Base-by-base conservation (phyloP, 2,797 vertebrate species). In the Ficedula albicollis region DNA sequence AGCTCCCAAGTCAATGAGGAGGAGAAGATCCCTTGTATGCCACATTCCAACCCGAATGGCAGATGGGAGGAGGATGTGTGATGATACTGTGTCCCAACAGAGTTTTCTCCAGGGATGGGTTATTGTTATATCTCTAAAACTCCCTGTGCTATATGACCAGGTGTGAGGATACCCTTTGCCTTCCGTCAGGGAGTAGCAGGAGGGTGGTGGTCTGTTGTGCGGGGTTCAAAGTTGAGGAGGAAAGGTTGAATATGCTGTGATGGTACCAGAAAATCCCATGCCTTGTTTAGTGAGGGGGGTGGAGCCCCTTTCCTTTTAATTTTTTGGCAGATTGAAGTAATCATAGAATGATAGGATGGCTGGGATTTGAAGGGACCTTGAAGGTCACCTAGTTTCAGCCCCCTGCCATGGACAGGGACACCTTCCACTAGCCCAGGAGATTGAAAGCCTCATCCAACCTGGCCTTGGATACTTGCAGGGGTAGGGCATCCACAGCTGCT, bases 181-280 rank as follows among this genome's bases (percentile, higher is more conserved):
- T 84, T 82, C 54, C 15, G 11, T 21, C 46, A 54, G 26, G 10
- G 12, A 52, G 32, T 5, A 49, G 9, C 4, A 12, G 0, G 2
- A 79, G 78, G 29, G 9, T 69, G 13, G 5, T 48, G 3, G 6
- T 9, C 25, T 58, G 29, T 29, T 26, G 6, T 0, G 0, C 26
- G 62, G 4, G 3, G 2, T 23, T 81, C 44, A 60, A 52, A n/a
- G 13, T 17, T 82, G 20, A 59, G 38, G 27, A 68, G 59, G 32
- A 91, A 48, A 60, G 21, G 48, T 5, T 82, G 38, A 39, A 72
- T 14, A 13, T 55, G 17, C 20, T 76, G 19, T 38, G 52, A 16
- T 39, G 16, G 8, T 58, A 51, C 8, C 38, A 52, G 27, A 1
- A 11, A 85, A 69, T 34, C 17, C 17, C 63, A 15, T n/a, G 21